phyloP scores from a whole-genome alignment of 2,888 invertebrate genomes.

The Stenodera caucasica region DNA sequence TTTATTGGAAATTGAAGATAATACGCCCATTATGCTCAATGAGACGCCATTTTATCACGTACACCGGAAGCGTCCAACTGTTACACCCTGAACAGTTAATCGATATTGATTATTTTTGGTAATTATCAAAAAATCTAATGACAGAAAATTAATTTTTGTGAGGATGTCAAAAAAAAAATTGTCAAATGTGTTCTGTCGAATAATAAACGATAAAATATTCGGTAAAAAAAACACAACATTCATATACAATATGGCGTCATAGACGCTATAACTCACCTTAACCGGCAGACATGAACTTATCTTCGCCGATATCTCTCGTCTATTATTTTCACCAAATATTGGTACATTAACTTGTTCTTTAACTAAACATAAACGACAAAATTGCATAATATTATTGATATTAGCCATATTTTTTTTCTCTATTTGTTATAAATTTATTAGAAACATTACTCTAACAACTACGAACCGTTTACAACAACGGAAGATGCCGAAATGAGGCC shows the following conservation, averaged over 20 bases:
- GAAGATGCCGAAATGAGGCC: background rate
- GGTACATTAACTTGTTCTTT: conserved; percentile 65
- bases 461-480: background rate
- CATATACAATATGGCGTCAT: conserved; percentile 39
- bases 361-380: conserved; percentile 56
- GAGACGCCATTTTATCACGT: background rate
- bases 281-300: conserved; percentile 73
- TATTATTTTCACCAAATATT: conserved; percentile 66
- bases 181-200: conserved; percentile 19
- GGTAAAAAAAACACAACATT: conserved; percentile 33
- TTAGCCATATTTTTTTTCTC: conserved; percentile 48
- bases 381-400: conserved; percentile 50
- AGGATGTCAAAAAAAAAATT: conserved; percentile 31
- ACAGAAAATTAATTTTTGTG: background rate
- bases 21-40: background rate
- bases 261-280: conserved; percentile 61
- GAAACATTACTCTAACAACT: background rate
- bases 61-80: background rate
- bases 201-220: conserved; percentile 21
- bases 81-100: no score
- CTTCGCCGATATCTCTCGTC: conserved; percentile 65
- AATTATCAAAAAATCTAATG: background rate
- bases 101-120: no score
- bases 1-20: background rate
- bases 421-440: background rate